A percentile compares a stretch with the other conserved stretches of the same genome.
These are phyloP conservation scores for Pristionchus maxplancki DNA, from an alignment of 2,888 invertebrate species.

Conservation along the genomic window DNA sequence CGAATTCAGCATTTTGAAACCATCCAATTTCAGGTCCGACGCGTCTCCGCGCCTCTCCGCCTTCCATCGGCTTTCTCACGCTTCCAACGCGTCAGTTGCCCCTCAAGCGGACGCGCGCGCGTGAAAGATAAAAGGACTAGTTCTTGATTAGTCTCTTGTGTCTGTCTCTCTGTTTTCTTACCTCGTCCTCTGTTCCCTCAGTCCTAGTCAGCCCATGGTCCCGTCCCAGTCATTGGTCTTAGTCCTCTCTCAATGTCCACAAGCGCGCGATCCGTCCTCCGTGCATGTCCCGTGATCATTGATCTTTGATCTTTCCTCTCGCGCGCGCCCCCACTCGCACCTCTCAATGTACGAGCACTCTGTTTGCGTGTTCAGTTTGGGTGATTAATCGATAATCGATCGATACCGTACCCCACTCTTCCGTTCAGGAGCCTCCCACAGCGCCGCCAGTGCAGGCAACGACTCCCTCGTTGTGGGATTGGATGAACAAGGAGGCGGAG, in stretches of 20 bases:
- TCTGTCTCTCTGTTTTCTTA: conserved; percentile 14
- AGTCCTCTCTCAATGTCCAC: background rate
- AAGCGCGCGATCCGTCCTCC: background rate
- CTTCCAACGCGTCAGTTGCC: conserved; percentile 42
- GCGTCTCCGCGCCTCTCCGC: conserved; percentile 37
- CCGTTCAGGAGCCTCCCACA: conserved; percentile 34
- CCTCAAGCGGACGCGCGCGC: conserved; percentile 23
- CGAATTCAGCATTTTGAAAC: too few species aligned
- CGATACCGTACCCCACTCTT: conserved; percentile 20
- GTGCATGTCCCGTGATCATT: conserved; percentile 3
- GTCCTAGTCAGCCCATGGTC: too few species aligned
- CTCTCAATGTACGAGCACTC: conserved; percentile 1
- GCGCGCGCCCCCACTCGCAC: conserved; percentile 23
- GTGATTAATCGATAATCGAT: conserved; percentile 19
- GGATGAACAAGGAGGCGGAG: conserved; percentile 40
- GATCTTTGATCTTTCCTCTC: background rate
- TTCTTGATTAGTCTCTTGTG: background rate
- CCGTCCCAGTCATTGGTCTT: too few species aligned
- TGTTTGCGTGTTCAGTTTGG: background rate
- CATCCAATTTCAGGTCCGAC: background rate
- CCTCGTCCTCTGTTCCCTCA: background rate
- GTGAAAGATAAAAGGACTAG: background rate
- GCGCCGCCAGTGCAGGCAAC: conserved; percentile 44
- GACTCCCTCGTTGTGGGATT: conserved; percentile 48
- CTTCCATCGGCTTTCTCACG: background rate